These are phyloP conservation scores for Zhengitettix transpicula DNA, from an alignment of 2,888 invertebrate genomes.

Conservation along the genomic window DNA sequence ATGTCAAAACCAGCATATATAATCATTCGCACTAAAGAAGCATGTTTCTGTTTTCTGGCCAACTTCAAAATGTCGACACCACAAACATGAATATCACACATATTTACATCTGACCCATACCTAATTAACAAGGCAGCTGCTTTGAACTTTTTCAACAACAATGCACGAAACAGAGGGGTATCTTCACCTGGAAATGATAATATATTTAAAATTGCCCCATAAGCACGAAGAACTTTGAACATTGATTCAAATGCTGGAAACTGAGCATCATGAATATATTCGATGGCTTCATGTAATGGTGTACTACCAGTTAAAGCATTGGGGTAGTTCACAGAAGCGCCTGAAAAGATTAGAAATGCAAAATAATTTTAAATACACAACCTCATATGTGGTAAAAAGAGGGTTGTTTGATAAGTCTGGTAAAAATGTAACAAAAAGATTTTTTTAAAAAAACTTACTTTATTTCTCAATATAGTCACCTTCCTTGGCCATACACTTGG, in stretches of 20 bases:
- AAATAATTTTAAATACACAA: too few species aligned
- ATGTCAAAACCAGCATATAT: conserved; percentile 26
- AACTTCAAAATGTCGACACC: conserved; percentile 23
- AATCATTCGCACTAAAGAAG: conserved; percentile 21
- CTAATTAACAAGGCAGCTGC: conserved; percentile 39
- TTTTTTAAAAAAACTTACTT: too few species aligned
- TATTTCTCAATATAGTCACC: too few species aligned
- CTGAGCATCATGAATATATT: conserved; percentile 31
- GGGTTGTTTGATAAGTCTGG: too few species aligned
- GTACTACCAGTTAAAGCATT: conserved; percentile 36
- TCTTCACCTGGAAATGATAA: conserved; percentile 26
- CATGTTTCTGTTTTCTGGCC: conserved; percentile 15
- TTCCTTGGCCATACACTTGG: too few species aligned
- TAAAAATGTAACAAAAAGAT: too few species aligned
- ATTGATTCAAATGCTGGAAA: conserved; percentile 32
- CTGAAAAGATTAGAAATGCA: conserved; percentile 22
- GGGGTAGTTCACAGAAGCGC: conserved; percentile 35
- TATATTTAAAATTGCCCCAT: conserved; percentile 30
- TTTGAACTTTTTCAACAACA: conserved; percentile 30
- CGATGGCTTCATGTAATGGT: conserved; percentile 44
- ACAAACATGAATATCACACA: conserved; percentile 33
- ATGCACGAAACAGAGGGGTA: conserved; percentile 34
- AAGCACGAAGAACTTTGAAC: conserved; percentile 29
- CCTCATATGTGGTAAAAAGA: too few species aligned
- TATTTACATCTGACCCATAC: conserved; percentile 45